Evolutionary conservation across 2,797 vertebrate species (phyloP), one percentile per base, ranked within the genome.

Genomic region (Knipowitschia caucasica): DNA sequence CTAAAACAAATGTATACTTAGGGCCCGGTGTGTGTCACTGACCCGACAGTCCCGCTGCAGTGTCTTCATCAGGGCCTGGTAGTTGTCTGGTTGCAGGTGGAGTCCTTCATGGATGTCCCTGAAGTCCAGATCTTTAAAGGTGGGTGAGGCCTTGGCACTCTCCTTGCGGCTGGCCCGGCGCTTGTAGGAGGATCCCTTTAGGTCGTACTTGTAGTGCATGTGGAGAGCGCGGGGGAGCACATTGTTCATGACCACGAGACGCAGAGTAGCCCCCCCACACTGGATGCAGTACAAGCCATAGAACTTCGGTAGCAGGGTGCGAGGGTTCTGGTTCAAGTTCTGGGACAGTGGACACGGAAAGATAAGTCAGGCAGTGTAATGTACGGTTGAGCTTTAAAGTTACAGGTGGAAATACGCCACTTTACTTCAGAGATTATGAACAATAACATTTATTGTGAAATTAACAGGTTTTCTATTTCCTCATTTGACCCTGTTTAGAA

Each of bases 201-300:
- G 87, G 85, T 99, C 96, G 1, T 96, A 99, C 0, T 93, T 98
- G 82, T 92, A 94, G 86, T 98, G 92, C 95, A 98, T 98, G 74
- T 83, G 91, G 59, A 99, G 84, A 50, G 90, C 90, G 8, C 94
- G 86, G 0, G 96, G 96, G 64, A 99, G 78, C 66, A 99, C 90
- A 3, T 99, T 99, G 89, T 99, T 99, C 96, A 99, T 99, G 34
- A 99, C 94, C 74, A 98, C 92, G 60, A 96, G 84, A 7, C 96
- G 91, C 71, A 95, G 88, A 50, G 92, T 98, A 67, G 89, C 80
- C 3, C 95, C 92, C 4, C 92, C 83, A 0, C 93, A 94, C 44
- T 96, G 94, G 89, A 98, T 91, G 12, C 93, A 99, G 70, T 99
- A 98, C 0, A 99, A 92, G 23, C 96, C 96, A n/a, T 98, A 99